Conservation (phyloP, 2,113 vertebrate species). For the Lophura nycthemera region DNA sequence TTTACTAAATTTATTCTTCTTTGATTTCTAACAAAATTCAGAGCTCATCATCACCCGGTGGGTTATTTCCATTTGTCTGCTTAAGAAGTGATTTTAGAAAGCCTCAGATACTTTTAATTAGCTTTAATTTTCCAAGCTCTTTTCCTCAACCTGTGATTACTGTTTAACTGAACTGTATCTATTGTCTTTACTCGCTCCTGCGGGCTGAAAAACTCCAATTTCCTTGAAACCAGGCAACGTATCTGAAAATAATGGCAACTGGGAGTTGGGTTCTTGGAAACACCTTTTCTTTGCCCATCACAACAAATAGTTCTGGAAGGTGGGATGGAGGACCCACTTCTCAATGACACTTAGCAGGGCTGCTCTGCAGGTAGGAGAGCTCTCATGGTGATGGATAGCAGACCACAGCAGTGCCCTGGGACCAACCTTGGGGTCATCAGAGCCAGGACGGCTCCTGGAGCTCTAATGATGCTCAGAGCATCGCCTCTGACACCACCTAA, state of each 20-base stretch:
- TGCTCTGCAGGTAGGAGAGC: not conserved
- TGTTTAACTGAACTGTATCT: not conserved
- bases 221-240: not conserved
- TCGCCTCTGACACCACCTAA: rapidly evolving
- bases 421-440: not conserved
- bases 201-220: not conserved
- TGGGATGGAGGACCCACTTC: not conserved
- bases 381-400: rapidly evolving
- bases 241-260: not conserved
- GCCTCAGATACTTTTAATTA: slow-evolving; percentile 64
- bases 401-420: rapidly evolving
- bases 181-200: slow-evolving; percentile 16
- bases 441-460: not conserved
- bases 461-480: rapidly evolving
- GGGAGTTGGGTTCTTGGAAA: not conserved
- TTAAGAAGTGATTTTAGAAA: slow-evolving; percentile 48
- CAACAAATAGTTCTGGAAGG: rapidly evolving
- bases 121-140: slow-evolving; percentile 37
- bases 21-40: slow-evolving; percentile 39
- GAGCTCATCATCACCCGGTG: slow-evolving; percentile 49
- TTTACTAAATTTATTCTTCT: slow-evolving; percentile 54
- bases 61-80: slow-evolving; percentile 58
- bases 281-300: not conserved
- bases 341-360: not conserved
- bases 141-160: slow-evolving; percentile 53